Conservation (phyloP, 2,113 vertebrate genomes). For the Apistogramma diplotaenia region DNA sequence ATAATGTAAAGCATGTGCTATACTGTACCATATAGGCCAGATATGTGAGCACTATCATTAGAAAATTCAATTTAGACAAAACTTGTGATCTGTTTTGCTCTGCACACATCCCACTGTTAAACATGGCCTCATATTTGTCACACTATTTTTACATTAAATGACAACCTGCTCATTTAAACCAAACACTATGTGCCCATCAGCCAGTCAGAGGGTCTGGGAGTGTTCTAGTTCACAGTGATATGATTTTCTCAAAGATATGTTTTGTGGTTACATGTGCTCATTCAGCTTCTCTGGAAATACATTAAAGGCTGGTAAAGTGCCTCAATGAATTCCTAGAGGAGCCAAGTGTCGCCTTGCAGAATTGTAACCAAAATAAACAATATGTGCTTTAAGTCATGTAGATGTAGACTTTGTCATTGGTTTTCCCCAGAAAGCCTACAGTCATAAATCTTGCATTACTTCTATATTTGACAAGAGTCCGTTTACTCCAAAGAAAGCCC, state of each 20-base stretch:
- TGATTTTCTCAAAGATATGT: conserved; percentile 57
- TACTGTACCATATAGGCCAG: background rate
- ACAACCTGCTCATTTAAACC: conserved; percentile 32
- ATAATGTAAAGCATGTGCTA: background rate
- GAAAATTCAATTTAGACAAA: background rate
- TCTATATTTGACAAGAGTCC: conserved; percentile 71
- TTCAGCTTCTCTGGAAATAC: conserved; percentile 48
- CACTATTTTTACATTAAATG: conserved; percentile 51
- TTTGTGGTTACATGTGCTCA: conserved; percentile 48
- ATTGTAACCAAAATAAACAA: conserved; percentile 54
- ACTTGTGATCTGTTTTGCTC: background rate
- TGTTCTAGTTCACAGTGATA: conserved; percentile 44
- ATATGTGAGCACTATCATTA: background rate
- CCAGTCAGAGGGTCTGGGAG: conserved; percentile 32
- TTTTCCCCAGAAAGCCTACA: conserved; percentile 54
- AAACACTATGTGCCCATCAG: conserved; percentile 7
- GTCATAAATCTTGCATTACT: conserved; percentile 70
- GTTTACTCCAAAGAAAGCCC: conserved; percentile 77
- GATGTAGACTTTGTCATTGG: conserved; percentile 50
- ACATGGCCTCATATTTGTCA: conserved; percentile 18
- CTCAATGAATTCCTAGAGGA: conserved; percentile 25
- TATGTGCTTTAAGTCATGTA: conserved; percentile 48
- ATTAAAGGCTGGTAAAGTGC: conserved; percentile 44
- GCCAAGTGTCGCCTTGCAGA: conserved; percentile 30
- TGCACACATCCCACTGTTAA: background rate